Evolutionary conservation across 1,140 invertebrate species (phyloP).

Genomic region (Brachionus plicatilis): DNA sequence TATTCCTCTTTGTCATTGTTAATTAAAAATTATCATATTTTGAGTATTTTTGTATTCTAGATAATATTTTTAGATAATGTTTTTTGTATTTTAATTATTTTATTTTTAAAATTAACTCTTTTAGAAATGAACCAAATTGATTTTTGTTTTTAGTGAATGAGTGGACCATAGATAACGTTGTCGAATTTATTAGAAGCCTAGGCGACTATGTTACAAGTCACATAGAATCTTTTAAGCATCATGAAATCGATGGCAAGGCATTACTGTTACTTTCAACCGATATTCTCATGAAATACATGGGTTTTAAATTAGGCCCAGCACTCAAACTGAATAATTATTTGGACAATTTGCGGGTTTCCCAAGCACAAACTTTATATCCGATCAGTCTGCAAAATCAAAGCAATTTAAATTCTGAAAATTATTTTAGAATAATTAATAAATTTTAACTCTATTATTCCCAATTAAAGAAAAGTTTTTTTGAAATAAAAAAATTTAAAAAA

Average conservation of each 20-base stretch:
- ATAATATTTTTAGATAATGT: too few relatives aligned
- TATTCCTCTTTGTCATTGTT: too few relatives aligned
- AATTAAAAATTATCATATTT: too few relatives aligned
- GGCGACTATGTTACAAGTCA: slow-evolving; percentile 12
- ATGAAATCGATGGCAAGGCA: slow-evolving; percentile 89
- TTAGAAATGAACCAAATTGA: too few relatives aligned
- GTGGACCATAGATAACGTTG: slow-evolving; percentile 12
- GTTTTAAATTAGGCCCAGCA: slow-evolving; percentile 91
- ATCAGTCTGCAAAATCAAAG: background rate
- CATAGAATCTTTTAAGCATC: slow-evolving; percentile 31
- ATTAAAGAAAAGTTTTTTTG: too few relatives aligned
- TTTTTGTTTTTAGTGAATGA: background rate
- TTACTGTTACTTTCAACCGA: slow-evolving; percentile 85
- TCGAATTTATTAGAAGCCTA: background rate
- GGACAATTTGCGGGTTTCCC: slow-evolving; percentile 17
- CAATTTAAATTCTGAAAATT: background rate
- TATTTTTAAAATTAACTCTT: too few relatives aligned
- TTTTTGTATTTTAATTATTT: too few relatives aligned
- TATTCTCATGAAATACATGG: slow-evolving; percentile 96
- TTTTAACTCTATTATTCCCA: too few relatives aligned
- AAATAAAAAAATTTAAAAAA: too few relatives aligned
- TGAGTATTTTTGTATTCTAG: too few relatives aligned
- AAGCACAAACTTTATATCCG: background rate
- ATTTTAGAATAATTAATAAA: too few relatives aligned
- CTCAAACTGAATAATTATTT: slow-evolving; percentile 68